Evolutionary conservation across 2,113 vertebrate genomes (phyloP), one percentile per base, ranked within the genome.

Genomic region (Ailuropoda melanoleuca): DNA sequence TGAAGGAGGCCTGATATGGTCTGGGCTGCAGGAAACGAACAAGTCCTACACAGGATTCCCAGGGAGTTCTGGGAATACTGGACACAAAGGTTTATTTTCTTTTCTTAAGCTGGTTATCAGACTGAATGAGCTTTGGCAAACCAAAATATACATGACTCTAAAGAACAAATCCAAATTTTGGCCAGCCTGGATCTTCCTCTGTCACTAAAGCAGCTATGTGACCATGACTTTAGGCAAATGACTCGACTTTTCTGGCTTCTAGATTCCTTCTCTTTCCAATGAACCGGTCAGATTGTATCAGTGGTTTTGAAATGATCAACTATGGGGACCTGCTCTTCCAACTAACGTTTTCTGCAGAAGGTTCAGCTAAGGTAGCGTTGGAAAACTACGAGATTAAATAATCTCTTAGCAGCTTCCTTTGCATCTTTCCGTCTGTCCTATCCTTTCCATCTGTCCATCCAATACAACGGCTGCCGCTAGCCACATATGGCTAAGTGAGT

Each of bases 191-290:
- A 31, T 83, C 58, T 60, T 78, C 78, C 58, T 82, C 9, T 18
- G 66, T 50, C 53, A 62, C 70, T 15, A 66, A n/a, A 39, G 74
- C 19, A 53, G 78, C 55, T 29, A 0, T 56, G n/a, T 93, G 88
- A 93, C 87, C 80, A 43, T 17, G 56, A 80, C 12, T 62, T 77
- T 6, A 78, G 85, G 55, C 70, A 48, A 77, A 15, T 88, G 93
- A 89, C 48, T 97, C 70, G 82, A 43, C 58, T 78, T 56, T 78
- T 93, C 92, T 84, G 66, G 82, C 43, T 74, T 91, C 53, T 19
- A 39, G 78, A 75, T 91, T 88, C 86, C 82, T 74, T 55, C 14
- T 75, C 60, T 91, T 60, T 95, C 53, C 77, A 43, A 90, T 12
- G 55, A 86, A 81, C 50, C 9, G 0, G 62, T 15, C 62, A 39